A percentile compares a stretch with the other conserved stretches of the same genome.
Evolutionary conservation across 2,797 vertebrate species (phyloP).

Genomic region (Tragelaphus eurycerus): DNA sequence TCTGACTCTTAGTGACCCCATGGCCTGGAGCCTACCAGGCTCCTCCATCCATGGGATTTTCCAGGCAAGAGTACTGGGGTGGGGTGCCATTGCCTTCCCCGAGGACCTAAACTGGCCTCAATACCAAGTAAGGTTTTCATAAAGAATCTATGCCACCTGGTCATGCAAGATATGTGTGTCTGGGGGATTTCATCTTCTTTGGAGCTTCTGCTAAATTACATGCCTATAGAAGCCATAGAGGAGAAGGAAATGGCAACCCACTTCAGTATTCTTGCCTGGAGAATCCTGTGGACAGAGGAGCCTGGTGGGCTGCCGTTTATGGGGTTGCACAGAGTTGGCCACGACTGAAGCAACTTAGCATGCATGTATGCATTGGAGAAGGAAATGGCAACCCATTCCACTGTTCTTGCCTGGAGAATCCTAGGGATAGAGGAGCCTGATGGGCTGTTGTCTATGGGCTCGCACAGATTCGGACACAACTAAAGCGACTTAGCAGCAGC

Average conservation of each 20-base stretch:
- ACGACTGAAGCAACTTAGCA: accelerated
- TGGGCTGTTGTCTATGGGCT: neutral
- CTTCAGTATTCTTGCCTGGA: neutral
- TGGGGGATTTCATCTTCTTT: neutral
- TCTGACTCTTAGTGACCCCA: too few species aligned
- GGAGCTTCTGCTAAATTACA: neutral
- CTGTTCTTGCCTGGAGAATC: neutral
- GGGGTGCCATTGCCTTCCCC: too few species aligned
- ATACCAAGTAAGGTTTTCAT: neutral
- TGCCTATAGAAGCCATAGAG: neutral
- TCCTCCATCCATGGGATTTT: too few species aligned
- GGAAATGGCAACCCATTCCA: neutral
- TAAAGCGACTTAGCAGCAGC: neutral
- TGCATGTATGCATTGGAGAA: neutral
- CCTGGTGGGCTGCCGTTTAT: accelerated
- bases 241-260: neutral
- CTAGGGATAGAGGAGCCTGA: neutral
- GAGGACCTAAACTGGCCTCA: neutral
- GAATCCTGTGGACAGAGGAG: neutral
- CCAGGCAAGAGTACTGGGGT: too few species aligned
- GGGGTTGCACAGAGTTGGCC: neutral
- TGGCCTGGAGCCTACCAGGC: too few species aligned
- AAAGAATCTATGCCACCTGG: neutral
- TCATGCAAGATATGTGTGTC: neutral
- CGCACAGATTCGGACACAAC: accelerated